Evolutionary conservation across 2,888 invertebrate species (phyloP).

Genomic region (Gnatocerus cornutus): DNA sequence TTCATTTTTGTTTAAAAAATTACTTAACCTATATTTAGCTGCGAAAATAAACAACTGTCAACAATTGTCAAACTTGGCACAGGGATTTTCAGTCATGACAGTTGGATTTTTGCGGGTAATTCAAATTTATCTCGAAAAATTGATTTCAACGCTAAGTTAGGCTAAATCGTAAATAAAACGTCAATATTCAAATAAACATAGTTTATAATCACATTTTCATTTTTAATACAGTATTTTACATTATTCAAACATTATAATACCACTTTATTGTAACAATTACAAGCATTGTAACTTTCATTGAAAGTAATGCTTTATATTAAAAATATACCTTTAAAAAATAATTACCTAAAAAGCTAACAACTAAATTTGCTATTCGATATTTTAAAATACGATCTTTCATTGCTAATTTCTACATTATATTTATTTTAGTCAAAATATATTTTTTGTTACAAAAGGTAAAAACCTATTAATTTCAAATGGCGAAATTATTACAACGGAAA

Average conservation of each 20-base stretch:
- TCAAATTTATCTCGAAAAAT: no score
- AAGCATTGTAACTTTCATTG: constrained; percentile 43
- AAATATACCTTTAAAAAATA: constrained; percentile 41
- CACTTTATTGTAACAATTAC: constrained; percentile 37
- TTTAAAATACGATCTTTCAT: constrained; percentile 36
- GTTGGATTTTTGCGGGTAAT: no score
- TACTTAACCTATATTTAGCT: neutral
- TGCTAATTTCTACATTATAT: constrained; percentile 30
- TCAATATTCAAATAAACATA: constrained; percentile 27
- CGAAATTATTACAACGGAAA: constrained; percentile 21
- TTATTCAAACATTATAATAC: constrained; percentile 44
- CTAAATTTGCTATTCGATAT: constrained; percentile 43
- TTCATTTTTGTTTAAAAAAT: neutral
- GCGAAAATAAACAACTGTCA: neutral
- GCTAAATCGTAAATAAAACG: neutral
- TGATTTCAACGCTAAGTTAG: neutral
- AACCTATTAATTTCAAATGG: constrained; percentile 9
- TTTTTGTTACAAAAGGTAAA: constrained; percentile 28
- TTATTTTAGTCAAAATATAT: constrained; percentile 42
- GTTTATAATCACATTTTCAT: constrained; percentile 40
- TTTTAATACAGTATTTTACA: constrained; percentile 38
- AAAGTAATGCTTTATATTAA: constrained; percentile 42
- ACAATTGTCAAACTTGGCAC: no score
- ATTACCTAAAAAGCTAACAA: constrained; percentile 40
- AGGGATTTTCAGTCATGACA: no score